phyloP scores from a whole-genome alignment of 2,888 invertebrate genomes.

The Eupsilia transversa region DNA sequence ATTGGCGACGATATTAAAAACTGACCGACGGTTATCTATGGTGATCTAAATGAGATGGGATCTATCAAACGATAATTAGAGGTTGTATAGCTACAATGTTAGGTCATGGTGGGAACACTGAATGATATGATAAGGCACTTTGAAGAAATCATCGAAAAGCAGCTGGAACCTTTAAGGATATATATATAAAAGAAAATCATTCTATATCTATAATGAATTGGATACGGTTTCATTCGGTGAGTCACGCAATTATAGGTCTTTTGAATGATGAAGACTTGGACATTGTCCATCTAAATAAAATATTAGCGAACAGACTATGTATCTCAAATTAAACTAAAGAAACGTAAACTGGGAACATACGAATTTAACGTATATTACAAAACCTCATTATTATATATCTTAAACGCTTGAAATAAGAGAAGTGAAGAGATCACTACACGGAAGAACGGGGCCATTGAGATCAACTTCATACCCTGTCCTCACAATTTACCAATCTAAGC shows the following conservation, averaged over 20 bases:
- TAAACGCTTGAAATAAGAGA: not conserved
- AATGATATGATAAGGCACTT: not conserved
- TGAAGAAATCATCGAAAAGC: not conserved
- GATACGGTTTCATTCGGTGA: not conserved
- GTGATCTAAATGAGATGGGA: conserved; percentile 51
- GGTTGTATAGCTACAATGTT: not conserved
- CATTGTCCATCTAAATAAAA: not conserved
- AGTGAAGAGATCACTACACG: not conserved
- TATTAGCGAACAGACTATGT: not conserved
- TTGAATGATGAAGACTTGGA: not conserved
- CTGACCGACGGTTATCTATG: conserved; percentile 44
- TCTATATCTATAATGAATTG: not conserved
- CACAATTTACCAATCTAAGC: conserved; percentile 18
- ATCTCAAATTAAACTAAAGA: not conserved
- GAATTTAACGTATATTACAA: not conserved
- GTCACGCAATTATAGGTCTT: no score
- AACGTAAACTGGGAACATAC: not conserved
- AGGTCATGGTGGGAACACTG: not conserved
- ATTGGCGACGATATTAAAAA: conserved; percentile 56
- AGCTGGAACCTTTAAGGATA: not conserved
- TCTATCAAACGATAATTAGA: conserved; percentile 30
- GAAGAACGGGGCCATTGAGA: not conserved
- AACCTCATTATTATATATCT: not conserved
- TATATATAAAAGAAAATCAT: not conserved
- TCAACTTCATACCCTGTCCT: not conserved